Conservation (phyloP, 1,140 invertebrate genomes). For the Dysdera silvatica region DNA sequence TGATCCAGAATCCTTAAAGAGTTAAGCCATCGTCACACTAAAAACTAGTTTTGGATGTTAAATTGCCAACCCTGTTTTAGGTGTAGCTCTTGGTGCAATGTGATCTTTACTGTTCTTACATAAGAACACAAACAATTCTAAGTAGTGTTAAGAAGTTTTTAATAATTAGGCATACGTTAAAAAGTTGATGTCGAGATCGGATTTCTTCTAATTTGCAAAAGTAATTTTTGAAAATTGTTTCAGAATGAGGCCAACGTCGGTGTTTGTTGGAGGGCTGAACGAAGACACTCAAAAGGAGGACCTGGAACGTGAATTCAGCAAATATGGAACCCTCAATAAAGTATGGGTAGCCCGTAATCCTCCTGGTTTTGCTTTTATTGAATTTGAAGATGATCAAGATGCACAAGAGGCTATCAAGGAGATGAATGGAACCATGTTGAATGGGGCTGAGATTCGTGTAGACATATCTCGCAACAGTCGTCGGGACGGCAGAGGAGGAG, state of each 20-base stretch:
- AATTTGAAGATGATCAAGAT: slow-evolving; percentile 54
- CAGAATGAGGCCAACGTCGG: slow-evolving; percentile 27
- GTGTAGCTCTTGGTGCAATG: too few species aligned
- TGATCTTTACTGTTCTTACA: too few species aligned
- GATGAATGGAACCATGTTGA: slow-evolving; percentile 46
- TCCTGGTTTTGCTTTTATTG: slow-evolving; percentile 55
- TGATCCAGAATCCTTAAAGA: too few species aligned
- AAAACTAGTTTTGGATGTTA: too few species aligned
- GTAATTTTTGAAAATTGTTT: too few species aligned
- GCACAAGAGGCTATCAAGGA: slow-evolving; percentile 51
- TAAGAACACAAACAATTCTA: too few species aligned
- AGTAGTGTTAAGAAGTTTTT: too few species aligned
- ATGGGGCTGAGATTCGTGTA: slow-evolving; percentile 33
- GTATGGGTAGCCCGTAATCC: slow-evolving; percentile 57
- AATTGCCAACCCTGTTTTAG: too few species aligned
- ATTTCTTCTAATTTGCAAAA: too few species aligned
- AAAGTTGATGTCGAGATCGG: too few species aligned
- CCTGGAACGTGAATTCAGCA: slow-evolving; percentile 48
- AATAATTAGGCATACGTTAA: too few species aligned
- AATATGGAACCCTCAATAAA: slow-evolving; percentile 53
- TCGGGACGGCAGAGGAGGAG: slow-evolving; percentile 19
- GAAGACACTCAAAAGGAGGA: slow-evolving; percentile 36
- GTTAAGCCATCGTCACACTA: too few species aligned
- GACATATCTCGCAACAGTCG: slow-evolving; percentile 33
- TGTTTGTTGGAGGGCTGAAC: slow-evolving; percentile 37